Base-by-base conservation (phyloP, 2,888 invertebrate species). In the Troides oblongomaculatus region DNA sequence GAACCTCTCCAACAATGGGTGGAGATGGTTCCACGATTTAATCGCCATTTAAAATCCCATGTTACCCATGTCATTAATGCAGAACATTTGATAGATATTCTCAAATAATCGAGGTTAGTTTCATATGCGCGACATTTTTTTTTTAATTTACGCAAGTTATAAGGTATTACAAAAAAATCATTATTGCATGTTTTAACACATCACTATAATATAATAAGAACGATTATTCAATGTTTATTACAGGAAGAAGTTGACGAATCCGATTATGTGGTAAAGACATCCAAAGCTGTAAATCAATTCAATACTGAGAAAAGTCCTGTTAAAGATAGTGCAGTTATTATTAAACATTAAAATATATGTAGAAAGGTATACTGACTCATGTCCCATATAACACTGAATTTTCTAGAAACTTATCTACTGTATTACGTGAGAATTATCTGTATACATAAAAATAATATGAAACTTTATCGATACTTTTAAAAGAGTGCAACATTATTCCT, bases 1-100 rank as follows among this genome's bases (percentile, higher is more conserved):
- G 79, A 82, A 85, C 88, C 88, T 82, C 82, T 68, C 74, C 78
- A 81, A 87, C 86, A 87, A 87, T 86, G 79, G 81, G 77, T 76
- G 79, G 80, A 81, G 82, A 82, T 81, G 82, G 80, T 74, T 73
- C 75, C 82, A 81, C 81, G 80, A 77, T 79, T 78, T 82, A 81
- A 84, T 82, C 82, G 79, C 79, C 76, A 73, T 77, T 77, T 73
- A 73, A 75, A 79, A 79, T 72, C 72, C 72, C 68, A 69, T 65
- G 62, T 65, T 46, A 43, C 63, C 50, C 36, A 70, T 50, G 58
- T 63, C 30, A 46, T 65, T 69, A 69, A 57, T 65, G n/a, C 53
- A 64, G 39, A 69, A 64, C 43, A 43, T 60, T 50, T 23, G 23
- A 64, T 59, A 59, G 36, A 62, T 68, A 63, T 59, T 12, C 46